Evolutionary conservation across 2,888 invertebrate species (phyloP).

Genomic region (Trisateles emortualis): DNA sequence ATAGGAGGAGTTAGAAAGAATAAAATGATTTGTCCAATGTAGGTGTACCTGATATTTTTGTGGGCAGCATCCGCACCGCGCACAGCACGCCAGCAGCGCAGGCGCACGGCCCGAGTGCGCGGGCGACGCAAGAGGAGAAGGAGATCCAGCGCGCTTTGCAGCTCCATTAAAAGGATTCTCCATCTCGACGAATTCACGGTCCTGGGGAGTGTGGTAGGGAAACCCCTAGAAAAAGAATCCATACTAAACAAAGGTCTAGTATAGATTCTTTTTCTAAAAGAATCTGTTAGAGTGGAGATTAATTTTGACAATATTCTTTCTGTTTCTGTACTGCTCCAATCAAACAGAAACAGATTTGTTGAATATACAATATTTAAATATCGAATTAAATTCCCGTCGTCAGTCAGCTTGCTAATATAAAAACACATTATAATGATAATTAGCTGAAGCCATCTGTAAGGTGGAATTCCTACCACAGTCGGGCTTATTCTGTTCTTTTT

Average conservation of each 20-base stretch:
- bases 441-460: too few species aligned
- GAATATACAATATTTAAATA: too few species aligned
- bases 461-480: too few species aligned
- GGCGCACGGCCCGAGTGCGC: constrained; percentile 93
- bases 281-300: too few species aligned
- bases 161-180: constrained; percentile 98
- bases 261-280: neutral
- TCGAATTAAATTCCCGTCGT: too few species aligned
- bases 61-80: constrained; percentile 95
- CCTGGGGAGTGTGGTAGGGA: constrained; percentile 85
- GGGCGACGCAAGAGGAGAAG: constrained; percentile 94
- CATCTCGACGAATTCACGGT: constrained; percentile 98
- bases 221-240: constrained; percentile 6
- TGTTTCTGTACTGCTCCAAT: too few species aligned
- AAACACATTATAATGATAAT: too few species aligned
- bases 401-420: too few species aligned
- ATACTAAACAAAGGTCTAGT: neutral
- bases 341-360: too few species aligned
- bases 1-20: too few species aligned
- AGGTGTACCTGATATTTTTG: constrained; percentile 93
- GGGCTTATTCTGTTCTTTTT: too few species aligned
- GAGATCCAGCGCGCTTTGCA: constrained; percentile 96
- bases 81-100: constrained; percentile 93
- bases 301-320: too few species aligned
- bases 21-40: neutral